phyloP scores from a whole-genome alignment of 2,797 vertebrate species.

The Natrix natrix region DNA sequence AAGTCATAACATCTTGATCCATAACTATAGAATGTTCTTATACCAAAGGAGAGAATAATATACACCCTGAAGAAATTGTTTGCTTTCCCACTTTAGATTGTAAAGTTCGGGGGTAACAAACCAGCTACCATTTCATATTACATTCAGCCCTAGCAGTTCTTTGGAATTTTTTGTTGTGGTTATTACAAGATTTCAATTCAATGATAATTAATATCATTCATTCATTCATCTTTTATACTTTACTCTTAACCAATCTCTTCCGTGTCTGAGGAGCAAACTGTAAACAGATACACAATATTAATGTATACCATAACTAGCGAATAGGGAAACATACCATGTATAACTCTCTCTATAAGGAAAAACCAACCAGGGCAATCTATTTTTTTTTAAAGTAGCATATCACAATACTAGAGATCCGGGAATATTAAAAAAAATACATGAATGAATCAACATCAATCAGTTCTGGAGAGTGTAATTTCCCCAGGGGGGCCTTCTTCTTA shows the following conservation, averaged over 20 bases:
- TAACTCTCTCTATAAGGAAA: background rate
- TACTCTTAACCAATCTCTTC: background rate
- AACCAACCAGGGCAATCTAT: background rate
- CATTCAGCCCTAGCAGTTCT: background rate
- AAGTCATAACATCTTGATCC: constrained; percentile 51
- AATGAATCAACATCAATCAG: background rate
- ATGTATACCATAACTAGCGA: background rate
- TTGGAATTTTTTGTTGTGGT: background rate
- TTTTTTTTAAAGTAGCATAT: background rate
- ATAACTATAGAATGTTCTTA: background rate
- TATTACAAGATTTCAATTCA: background rate
- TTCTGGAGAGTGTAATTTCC: background rate
- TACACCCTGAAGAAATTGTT: background rate
- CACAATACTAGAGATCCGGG: background rate
- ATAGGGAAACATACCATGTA: background rate
- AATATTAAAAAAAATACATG: background rate
- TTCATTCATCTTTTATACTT: background rate
- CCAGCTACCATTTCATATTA: background rate
- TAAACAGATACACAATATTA: background rate
- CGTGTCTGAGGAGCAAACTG: background rate
- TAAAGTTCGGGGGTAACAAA: background rate
- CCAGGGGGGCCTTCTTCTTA: background rate
- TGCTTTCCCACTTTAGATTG: background rate
- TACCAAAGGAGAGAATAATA: background rate
- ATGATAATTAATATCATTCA: background rate